phyloP scores from a whole-genome alignment of 30 jellyfish, hydroid and myxozoan genomes.

The Pseudorhiza aurosa region DNA sequence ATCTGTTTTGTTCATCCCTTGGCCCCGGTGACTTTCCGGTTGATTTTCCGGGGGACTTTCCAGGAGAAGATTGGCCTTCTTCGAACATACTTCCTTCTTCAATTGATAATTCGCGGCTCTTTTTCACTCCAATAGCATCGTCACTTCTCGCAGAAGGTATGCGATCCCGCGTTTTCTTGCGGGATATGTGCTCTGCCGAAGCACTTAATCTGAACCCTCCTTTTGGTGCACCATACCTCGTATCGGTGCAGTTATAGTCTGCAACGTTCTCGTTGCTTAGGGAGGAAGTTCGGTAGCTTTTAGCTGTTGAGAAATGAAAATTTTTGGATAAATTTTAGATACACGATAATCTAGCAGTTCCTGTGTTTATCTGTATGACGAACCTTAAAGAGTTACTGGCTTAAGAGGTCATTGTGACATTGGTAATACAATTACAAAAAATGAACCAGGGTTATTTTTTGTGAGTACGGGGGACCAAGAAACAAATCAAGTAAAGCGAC shows the following conservation, averaged over 20 bases:
- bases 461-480: no score
- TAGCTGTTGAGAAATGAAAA: constrained; percentile 12
- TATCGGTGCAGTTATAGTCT: background rate
- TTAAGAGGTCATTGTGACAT: no score
- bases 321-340: no score
- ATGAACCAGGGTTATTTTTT: no score
- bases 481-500: no score
- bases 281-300: constrained; percentile 45
- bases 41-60: constrained; percentile 44
- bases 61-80: constrained; percentile 15
- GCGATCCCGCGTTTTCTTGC: constrained; percentile 29
- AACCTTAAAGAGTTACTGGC: no score
- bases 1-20: constrained; percentile 10
- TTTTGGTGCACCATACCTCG: constrained; percentile 9
- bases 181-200: constrained; percentile 25
- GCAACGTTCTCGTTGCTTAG: constrained; percentile 50
- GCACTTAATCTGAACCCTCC: constrained; percentile 33
- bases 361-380: no score
- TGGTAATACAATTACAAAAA: no score
- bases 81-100: constrained; percentile 13
- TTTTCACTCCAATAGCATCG: constrained; percentile 6
- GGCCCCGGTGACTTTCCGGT: constrained; percentile 73
- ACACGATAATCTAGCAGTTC: background rate
- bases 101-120: constrained; percentile 24
- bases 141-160: constrained; percentile 21